phyloP scores from a whole-genome alignment of 2,797 vertebrate genomes.

The Vireo griseus region DNA sequence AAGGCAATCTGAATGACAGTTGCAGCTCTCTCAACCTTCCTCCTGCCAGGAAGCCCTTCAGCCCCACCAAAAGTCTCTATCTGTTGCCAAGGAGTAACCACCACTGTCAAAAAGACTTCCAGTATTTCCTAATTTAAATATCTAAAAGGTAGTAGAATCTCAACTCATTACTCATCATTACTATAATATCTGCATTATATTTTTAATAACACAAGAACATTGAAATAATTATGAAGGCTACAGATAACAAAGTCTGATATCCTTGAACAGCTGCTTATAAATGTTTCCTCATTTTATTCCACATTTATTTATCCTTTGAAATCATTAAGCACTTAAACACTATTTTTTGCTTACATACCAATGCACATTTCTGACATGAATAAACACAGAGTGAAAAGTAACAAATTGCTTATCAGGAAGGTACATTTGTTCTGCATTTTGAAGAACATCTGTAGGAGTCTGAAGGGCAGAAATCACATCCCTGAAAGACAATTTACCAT shows the following conservation, averaged over 20 bases:
- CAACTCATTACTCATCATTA: not conserved
- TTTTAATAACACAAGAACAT: not conserved
- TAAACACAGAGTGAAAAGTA: not conserved
- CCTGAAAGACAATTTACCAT: not conserved
- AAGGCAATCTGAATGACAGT: not conserved
- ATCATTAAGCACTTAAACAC: not conserved
- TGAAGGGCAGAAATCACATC: not conserved
- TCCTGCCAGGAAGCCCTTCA: not conserved
- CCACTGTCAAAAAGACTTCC: not conserved
- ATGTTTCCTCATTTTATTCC: not conserved
- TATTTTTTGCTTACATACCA: not conserved
- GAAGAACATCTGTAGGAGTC: not conserved
- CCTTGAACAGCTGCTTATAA: not conserved
- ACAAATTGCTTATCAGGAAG: not conserved
- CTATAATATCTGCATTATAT: not conserved
- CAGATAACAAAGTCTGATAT: not conserved
- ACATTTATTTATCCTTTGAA: not conserved
- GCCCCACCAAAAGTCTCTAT: not conserved
- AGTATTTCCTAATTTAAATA: not conserved
- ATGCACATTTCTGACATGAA: not conserved
- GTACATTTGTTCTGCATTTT: not conserved
- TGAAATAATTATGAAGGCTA: not conserved
- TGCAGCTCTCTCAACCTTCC: not conserved
- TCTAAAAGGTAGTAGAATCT: not conserved
- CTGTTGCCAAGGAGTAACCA: not conserved